A percentile compares a stretch with the other conserved stretches of the same genome.
These are phyloP conservation scores for Brachionus calyciflorus DNA, from an alignment of 1,140 invertebrate genomes.

Conservation along the genomic window DNA sequence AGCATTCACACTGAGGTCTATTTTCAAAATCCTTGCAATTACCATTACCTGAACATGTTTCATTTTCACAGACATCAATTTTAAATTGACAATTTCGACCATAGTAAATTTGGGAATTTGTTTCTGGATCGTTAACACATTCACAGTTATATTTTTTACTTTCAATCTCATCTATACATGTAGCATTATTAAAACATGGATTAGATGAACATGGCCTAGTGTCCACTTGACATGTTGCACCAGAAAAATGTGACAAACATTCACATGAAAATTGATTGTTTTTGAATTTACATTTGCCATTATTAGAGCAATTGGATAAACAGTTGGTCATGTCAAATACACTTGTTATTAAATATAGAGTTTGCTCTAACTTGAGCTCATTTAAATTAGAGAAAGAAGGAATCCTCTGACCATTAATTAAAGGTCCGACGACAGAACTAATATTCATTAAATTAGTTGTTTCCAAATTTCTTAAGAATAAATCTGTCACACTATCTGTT, in stretches of 20 bases:
- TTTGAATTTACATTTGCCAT: neutral
- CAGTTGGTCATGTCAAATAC: too few species aligned
- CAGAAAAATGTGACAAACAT: neutral
- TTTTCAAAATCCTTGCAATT: neutral
- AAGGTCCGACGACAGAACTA: too few species aligned
- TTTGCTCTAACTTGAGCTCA: too few species aligned
- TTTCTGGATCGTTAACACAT: neutral
- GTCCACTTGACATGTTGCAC: neutral
- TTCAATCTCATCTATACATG: neutral
- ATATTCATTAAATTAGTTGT: too few species aligned
- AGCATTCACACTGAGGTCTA: neutral
- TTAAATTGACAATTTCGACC: neutral
- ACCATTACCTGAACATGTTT: neutral
- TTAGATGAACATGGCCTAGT: neutral
- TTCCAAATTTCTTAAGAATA: too few species aligned
- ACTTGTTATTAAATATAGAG: too few species aligned
- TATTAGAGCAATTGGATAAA: too few species aligned
- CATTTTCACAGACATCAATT: neutral
- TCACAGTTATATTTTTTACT: neutral
- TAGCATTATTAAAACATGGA: slow-evolving; percentile 8
- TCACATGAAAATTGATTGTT: neutral
- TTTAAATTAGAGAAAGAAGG: too few species aligned
- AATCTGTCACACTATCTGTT: too few species aligned
- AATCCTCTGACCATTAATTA: too few species aligned
- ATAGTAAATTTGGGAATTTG: neutral